Conservation (phyloP, 1,140 invertebrate genomes). For the Drosophila kepulauana region DNA sequence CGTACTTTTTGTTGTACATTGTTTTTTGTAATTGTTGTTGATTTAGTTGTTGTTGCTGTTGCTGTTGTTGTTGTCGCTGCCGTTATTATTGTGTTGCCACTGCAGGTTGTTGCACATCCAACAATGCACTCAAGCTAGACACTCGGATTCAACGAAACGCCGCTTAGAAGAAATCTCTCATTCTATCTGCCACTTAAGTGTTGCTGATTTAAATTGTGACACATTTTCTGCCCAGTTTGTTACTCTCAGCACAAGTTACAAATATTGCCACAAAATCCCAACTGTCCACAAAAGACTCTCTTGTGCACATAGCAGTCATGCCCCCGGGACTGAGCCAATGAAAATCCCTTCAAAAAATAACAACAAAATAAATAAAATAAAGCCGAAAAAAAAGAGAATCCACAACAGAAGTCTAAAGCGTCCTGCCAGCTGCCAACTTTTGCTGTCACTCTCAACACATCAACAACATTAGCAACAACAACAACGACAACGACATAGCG, state of each 20-base stretch:
- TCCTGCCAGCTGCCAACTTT: conserved; percentile 20
- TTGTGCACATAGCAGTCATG: background rate
- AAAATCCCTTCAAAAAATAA: conserved; percentile 58
- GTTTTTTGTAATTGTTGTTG: conserved; percentile 66
- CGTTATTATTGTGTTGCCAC: conserved; percentile 22
- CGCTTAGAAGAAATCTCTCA: background rate
- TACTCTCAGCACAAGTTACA: conserved; percentile 53
- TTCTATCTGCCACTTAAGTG: conserved; percentile 30
- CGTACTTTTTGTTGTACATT: conserved; percentile 45
- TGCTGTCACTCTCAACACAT: conserved; percentile 33
- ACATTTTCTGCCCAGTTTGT: conserved; percentile 56
- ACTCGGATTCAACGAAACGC: conserved; percentile 38
- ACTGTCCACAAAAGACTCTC: conserved; percentile 30
- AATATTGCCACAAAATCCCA: conserved; percentile 55
- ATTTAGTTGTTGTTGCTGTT: conserved; percentile 51
- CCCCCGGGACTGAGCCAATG: conserved; percentile 51
- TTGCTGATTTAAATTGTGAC: conserved; percentile 33
- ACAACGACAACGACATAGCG: conserved; percentile 28
- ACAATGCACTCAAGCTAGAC: conserved; percentile 69
- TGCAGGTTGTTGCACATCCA: conserved; percentile 69
- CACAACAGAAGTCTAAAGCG: conserved; percentile 22
- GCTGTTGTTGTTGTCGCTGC: conserved; percentile 25
- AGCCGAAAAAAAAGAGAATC: conserved; percentile 7
- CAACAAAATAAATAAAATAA: conserved; percentile 15
- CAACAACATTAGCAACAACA: conserved; percentile 21